Evolutionary conservation across 2,797 vertebrate genomes (phyloP).

Genomic region (Falco rusticolus): DNA sequence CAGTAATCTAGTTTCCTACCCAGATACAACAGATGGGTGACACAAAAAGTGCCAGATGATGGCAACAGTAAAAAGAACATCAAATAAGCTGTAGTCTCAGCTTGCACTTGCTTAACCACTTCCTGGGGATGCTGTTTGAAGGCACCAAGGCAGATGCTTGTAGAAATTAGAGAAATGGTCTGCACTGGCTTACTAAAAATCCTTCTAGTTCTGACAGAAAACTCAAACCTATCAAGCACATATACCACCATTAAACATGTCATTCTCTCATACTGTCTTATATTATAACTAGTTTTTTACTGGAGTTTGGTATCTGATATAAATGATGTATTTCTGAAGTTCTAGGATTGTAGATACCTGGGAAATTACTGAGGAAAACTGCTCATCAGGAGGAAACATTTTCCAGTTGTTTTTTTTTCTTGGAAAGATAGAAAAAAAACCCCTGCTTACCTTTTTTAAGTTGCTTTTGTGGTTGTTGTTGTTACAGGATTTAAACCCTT

Average conservation of each 20-base stretch:
- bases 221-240: background rate
- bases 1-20: background rate
- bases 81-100: background rate
- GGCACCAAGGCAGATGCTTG: background rate
- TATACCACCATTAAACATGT: background rate
- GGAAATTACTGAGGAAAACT: background rate
- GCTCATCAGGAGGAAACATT: background rate
- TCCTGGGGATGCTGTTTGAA: background rate
- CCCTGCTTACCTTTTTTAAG: background rate
- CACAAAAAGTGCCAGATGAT: background rate
- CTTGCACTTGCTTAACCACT: background rate
- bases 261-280: background rate
- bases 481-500: background rate
- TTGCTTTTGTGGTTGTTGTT: background rate
- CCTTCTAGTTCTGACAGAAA: background rate
- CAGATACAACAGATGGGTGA: background rate
- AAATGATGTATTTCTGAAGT: background rate
- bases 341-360: background rate
- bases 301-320: background rate
- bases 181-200: background rate
- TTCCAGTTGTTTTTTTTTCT: background rate
- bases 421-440: background rate
- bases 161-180: background rate
- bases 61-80: background rate
- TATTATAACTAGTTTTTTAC: background rate